phyloP scores from a whole-genome alignment of 1,140 invertebrate genomes.

The Potamilus streckersoni region DNA sequence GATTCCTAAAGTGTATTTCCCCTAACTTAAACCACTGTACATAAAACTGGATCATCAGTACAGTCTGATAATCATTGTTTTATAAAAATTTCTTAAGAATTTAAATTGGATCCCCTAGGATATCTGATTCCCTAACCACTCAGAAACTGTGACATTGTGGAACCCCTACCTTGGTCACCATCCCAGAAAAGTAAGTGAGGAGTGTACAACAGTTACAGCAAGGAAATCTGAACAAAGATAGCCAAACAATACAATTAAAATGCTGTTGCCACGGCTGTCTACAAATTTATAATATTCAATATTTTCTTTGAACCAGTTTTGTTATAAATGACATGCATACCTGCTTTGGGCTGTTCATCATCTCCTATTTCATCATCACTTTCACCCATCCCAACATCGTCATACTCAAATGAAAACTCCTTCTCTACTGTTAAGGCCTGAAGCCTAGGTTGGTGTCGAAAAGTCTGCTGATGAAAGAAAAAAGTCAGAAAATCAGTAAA shows the following conservation, averaged over 20 bases:
- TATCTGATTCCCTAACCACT: no score
- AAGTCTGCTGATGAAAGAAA: slow-evolving; percentile 11
- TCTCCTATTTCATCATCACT: slow-evolving; percentile 65
- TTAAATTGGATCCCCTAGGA: no score
- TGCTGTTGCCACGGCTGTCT: not conserved
- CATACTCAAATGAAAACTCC: slow-evolving; percentile 56
- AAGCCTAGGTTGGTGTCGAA: slow-evolving; percentile 46
- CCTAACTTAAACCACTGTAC: no score
- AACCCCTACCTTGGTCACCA: not conserved
- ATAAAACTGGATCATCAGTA: no score
- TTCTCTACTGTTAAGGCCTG: slow-evolving; percentile 58
- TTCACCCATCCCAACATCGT: slow-evolving; percentile 51
- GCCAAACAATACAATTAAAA: not conserved
- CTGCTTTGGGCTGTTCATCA: slow-evolving; percentile 54
- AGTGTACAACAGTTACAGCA: not conserved
- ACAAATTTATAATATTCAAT: not conserved
- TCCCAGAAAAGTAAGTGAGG: no score
- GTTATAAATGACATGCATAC: no score
- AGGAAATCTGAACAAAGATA: not conserved
- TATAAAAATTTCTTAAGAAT: no score
- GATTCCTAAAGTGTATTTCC: no score
- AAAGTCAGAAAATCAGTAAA: not conserved
- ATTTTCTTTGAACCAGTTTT: not conserved
- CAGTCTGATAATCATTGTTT: no score
- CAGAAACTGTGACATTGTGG: not conserved